Evolutionary conservation across 1,140 invertebrate species (phyloP).

Genomic region (Scylla paramamosain): DNA sequence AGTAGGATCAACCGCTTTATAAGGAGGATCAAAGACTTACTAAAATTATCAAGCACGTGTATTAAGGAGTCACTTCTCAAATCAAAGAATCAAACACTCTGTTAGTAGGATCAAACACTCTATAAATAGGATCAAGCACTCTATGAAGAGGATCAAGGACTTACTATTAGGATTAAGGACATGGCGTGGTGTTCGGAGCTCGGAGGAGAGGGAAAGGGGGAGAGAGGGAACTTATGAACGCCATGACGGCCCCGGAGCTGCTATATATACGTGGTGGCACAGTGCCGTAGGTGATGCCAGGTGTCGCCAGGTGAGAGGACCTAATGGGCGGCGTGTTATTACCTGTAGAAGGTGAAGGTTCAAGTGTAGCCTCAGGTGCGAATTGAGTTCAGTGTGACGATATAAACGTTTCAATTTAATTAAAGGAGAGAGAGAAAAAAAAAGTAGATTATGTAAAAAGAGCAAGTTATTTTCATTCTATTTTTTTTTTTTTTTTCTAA

Average conservation of each 20-base stretch:
- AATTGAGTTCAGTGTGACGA: not conserved
- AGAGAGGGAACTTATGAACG: not conserved
- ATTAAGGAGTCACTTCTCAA: too few species aligned
- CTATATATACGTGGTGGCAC: conserved; percentile 24
- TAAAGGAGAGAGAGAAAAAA: too few species aligned
- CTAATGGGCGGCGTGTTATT: not conserved
- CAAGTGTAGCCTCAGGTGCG: not conserved
- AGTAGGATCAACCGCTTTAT: too few species aligned
- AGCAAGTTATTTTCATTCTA: too few species aligned
- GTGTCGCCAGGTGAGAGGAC: not conserved
- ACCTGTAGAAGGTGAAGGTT: not conserved
- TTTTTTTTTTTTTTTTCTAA: too few species aligned
- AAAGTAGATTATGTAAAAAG: too few species aligned
- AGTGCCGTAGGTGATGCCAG: not conserved
- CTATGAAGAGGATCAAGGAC: not conserved
- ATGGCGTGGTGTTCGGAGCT: not conserved
- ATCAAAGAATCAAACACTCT: not conserved
- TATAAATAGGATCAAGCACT: not conserved
- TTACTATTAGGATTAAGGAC: conserved; percentile 18
- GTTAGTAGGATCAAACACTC: not conserved
- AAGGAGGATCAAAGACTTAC: too few species aligned
- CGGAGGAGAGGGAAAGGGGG: conserved; percentile 1
- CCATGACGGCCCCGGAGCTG: not conserved
- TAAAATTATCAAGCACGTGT: too few species aligned
- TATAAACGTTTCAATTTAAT: not conserved